A percentile compares a stretch with the other conserved stretches of the same genome.
These are phyloP conservation scores for Pollimyrus isidori DNA, from an alignment of 2,113 vertebrate genomes.

Conservation along the genomic window DNA sequence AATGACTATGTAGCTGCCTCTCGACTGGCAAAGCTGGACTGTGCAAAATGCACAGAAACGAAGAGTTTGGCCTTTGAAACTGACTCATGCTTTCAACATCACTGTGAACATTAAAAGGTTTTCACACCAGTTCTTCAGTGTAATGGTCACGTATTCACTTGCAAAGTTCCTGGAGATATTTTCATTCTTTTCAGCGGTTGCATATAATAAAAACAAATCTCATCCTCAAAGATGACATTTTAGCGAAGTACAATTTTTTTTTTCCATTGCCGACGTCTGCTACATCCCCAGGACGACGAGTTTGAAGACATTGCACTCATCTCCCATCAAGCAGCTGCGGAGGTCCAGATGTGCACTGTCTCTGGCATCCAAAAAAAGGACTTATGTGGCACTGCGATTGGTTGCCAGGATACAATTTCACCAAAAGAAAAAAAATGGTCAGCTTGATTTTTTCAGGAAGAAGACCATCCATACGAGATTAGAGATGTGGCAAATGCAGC, in stretches of 20 bases:
- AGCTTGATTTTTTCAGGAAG: neutral
- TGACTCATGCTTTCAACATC: neutral
- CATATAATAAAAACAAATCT: neutral
- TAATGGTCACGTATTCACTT: neutral
- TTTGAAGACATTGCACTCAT: neutral
- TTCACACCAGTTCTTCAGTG: neutral
- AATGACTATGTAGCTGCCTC: neutral
- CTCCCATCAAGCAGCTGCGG: neutral
- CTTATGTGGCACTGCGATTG: neutral
- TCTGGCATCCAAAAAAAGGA: neutral
- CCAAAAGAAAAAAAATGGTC: neutral
- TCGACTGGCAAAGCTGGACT: neutral
- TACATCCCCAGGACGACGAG: neutral
- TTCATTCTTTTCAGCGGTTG: neutral
- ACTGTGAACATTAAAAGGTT: neutral
- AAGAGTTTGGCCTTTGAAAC: neutral
- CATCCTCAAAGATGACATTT: neutral
- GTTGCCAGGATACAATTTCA: conserved; percentile 9
- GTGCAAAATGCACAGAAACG: neutral
- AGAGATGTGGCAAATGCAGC: neutral
- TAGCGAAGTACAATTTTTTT: neutral
- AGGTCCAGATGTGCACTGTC: conserved; percentile 11
- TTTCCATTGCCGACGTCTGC: neutral
- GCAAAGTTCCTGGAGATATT: neutral
- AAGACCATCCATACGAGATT: neutral